phyloP scores from a whole-genome alignment of 30 jellyfish, hydroid and myxozoan genomes.

The Kudoa iwatai region DNA sequence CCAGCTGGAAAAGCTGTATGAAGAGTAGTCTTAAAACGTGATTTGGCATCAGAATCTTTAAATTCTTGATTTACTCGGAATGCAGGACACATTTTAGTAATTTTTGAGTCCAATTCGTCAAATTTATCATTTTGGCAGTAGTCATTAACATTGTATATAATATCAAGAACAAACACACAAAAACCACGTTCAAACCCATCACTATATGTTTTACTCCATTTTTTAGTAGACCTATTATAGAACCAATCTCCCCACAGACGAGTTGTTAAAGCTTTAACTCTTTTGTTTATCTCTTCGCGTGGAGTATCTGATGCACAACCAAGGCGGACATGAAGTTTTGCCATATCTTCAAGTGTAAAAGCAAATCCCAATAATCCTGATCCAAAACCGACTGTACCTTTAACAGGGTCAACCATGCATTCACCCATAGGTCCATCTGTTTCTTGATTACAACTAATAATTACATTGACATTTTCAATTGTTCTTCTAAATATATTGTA shows the following conservation, averaged over 20 bases:
- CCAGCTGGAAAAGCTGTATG: constrained; percentile 97
- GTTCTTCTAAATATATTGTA: constrained; percentile 54
- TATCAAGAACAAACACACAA: constrained; percentile 46
- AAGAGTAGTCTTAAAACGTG: constrained; percentile 28
- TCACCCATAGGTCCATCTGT: constrained; percentile 96
- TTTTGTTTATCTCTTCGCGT: too few species aligned
- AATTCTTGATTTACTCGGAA: too few species aligned
- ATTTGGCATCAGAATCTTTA: constrained; percentile 53
- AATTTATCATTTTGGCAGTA: too few species aligned
- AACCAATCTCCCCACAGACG: constrained; percentile 95
- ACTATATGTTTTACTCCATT: constrained; percentile 41
- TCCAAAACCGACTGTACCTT: constrained; percentile 92
- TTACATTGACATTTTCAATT: constrained; percentile 81
- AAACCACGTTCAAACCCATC: constrained; percentile 61
- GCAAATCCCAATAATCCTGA: constrained; percentile 99
- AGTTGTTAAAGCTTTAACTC: too few species aligned
- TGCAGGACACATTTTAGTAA: too few species aligned
- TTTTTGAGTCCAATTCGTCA: too few species aligned
- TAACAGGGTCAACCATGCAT: constrained; percentile 32
- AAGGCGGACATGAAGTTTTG: constrained; percentile 53
- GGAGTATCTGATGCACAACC: constrained; percentile 36
- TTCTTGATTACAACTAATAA: constrained; percentile 52
- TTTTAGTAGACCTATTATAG: constrained; percentile 44
- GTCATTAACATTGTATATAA: constrained; percentile 34
- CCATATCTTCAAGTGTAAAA: constrained; percentile 51